A percentile compares a stretch with the other conserved stretches of the same genome.
These are phyloP conservation scores for Hymenopus coronatus DNA, from an alignment of 2,888 invertebrate species.

Conservation along the genomic window DNA sequence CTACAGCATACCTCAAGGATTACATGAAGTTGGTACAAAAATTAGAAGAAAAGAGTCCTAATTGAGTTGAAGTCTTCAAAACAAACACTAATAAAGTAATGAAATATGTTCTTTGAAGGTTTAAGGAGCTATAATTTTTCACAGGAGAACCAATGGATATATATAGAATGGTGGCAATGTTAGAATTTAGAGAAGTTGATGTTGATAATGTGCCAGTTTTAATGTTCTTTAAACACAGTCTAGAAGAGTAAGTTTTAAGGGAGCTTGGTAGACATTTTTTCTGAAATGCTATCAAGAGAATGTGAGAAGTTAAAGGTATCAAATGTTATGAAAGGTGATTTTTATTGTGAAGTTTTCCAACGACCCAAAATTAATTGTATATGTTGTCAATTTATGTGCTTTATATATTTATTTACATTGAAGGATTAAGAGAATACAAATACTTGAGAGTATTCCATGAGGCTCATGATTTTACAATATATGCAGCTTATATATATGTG, in stretches of 20 bases:
- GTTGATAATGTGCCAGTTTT: slow-evolving; percentile 80
- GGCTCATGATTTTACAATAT: slow-evolving; percentile 5
- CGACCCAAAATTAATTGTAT: slow-evolving; percentile 23
- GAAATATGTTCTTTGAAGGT: slow-evolving; percentile 85
- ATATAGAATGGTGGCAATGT: slow-evolving; percentile 89
- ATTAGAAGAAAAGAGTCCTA: slow-evolving; percentile 75
- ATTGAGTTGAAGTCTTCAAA: slow-evolving; percentile 85
- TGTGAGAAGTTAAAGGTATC: not conserved
- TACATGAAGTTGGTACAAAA: slow-evolving; percentile 82
- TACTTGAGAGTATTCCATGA: not conserved
- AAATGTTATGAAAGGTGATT: not conserved
- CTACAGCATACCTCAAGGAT: too few species aligned
- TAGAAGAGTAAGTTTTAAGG: slow-evolving; percentile 85
- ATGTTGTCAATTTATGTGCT: slow-evolving; percentile 28
- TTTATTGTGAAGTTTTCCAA: slow-evolving; percentile 12
- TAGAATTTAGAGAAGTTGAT: slow-evolving; percentile 89
- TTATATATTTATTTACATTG: slow-evolving; percentile 35
- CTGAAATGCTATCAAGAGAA: not conserved
- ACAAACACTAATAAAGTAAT: slow-evolving; percentile 90
- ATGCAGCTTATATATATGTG: not conserved
- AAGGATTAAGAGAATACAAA: slow-evolving; percentile 31
- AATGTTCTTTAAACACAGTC: slow-evolving; percentile 95
- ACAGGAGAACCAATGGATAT: slow-evolving; percentile 82
- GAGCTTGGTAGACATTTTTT: not conserved
- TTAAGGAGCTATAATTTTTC: slow-evolving; percentile 91